phyloP scores from a whole-genome alignment of 2,888 invertebrate genomes.

The Colletes collaris region DNA sequence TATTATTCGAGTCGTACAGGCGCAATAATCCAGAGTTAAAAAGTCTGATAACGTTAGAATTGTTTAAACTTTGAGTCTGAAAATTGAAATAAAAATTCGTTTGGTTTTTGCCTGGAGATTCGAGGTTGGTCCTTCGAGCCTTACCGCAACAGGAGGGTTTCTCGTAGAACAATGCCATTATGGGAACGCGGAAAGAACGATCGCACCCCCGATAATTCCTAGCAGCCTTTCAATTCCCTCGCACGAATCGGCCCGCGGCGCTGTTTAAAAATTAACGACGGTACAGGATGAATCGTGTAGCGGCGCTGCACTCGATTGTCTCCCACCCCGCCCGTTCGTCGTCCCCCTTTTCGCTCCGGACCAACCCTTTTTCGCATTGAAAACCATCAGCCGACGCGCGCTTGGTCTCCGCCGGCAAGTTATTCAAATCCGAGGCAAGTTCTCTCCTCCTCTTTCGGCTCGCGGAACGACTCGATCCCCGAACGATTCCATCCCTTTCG shows the following conservation, averaged over 20 bases:
- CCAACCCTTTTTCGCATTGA: conserved; percentile 18
- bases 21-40: too few species aligned
- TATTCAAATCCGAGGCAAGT: conserved; percentile 52
- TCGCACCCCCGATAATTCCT: conserved; percentile 24
- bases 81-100: too few species aligned
- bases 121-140: too few species aligned
- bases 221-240: conserved; percentile 29
- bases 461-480: conserved; percentile 23
- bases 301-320: conserved; percentile 39
- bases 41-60: too few species aligned
- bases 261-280: conserved; percentile 50
- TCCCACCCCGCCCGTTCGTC: background rate
- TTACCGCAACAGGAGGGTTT: too few species aligned
- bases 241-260: conserved; percentile 15
- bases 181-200: conserved; percentile 3
- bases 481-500: conserved; percentile 39
- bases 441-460: conserved; percentile 16
- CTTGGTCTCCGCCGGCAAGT: conserved; percentile 20
- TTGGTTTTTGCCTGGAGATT: too few species aligned
- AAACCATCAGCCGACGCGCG: conserved; percentile 29
- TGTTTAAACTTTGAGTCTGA: too few species aligned
- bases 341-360: background rate
- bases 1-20: too few species aligned
- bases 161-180: too few species aligned
- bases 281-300: conserved; percentile 31